These are phyloP conservation scores for Brachypodius melanocephalos DNA, from an alignment of 2,113 vertebrate genomes.

Conservation along the genomic window DNA sequence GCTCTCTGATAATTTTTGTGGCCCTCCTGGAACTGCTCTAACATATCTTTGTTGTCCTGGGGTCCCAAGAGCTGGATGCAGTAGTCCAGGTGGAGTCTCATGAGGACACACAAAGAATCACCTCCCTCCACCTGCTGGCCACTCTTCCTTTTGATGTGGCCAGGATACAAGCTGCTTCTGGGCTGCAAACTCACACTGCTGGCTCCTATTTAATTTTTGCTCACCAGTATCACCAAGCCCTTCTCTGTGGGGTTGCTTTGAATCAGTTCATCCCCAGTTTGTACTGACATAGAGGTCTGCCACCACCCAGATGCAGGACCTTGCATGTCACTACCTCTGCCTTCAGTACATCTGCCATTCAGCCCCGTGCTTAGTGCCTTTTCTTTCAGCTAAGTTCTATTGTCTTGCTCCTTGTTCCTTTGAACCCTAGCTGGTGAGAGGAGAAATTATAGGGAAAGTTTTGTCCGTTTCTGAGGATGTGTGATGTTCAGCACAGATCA, in stretches of 20 bases:
- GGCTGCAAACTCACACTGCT: background rate
- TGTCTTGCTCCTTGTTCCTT: background rate
- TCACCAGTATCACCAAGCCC: background rate
- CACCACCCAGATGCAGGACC: background rate
- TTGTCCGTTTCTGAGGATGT: background rate
- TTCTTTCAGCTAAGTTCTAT: background rate
- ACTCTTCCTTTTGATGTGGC: background rate
- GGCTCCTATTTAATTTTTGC: background rate
- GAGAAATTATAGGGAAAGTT: background rate
- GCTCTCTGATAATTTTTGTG: background rate
- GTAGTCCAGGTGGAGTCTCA: background rate
- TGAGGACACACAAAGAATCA: accelerated
- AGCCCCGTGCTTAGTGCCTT: background rate
- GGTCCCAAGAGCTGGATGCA: background rate
- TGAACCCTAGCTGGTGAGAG: background rate
- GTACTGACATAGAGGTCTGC: background rate
- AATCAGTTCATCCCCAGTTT: background rate
- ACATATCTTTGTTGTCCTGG: background rate
- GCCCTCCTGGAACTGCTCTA: background rate
- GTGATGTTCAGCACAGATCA: background rate
- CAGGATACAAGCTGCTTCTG: background rate
- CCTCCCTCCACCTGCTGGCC: background rate
- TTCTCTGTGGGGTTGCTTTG: background rate
- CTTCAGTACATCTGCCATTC: background rate
- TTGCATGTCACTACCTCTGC: background rate